phyloP scores from a whole-genome alignment of 2,797 vertebrate genomes.

The Acanthiza pusilla region DNA sequence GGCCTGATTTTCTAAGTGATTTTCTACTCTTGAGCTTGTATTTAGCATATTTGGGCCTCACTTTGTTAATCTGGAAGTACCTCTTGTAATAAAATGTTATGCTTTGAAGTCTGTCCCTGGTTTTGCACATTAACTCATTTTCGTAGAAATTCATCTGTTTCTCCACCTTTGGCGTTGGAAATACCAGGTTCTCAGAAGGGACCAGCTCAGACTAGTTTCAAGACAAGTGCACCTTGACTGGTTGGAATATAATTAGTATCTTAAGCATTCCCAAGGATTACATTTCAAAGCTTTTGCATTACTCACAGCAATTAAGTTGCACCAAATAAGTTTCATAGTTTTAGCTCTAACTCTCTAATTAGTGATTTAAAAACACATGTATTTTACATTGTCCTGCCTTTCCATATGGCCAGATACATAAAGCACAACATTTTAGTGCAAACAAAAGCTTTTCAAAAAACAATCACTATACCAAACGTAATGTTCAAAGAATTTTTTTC shows the following conservation, averaged over 20 bases:
- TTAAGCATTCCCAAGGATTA: slow-evolving; percentile 52
- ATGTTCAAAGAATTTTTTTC: background rate
- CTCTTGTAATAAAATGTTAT: background rate
- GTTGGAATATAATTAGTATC: slow-evolving; percentile 52
- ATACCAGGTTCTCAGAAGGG: slow-evolving; percentile 35
- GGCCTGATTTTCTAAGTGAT: background rate
- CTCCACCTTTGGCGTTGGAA: background rate
- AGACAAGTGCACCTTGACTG: slow-evolving; percentile 52
- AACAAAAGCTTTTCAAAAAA: slow-evolving; percentile 11
- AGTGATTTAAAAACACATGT: background rate
- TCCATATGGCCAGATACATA: background rate
- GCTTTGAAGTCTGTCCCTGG: background rate
- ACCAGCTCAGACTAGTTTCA: slow-evolving; percentile 45
- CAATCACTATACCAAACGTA: background rate
- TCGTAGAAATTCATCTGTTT: slow-evolving; percentile 31
- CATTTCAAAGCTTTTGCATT: slow-evolving; percentile 58
- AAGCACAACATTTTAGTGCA: background rate
- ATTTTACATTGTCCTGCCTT: slow-evolving; percentile 14
- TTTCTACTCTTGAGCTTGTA: background rate
- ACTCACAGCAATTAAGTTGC: slow-evolving; percentile 62
- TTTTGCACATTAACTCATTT: slow-evolving; percentile 28
- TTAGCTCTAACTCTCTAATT: slow-evolving; percentile 33
- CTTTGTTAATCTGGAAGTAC: background rate
- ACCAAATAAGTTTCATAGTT: slow-evolving; percentile 49
- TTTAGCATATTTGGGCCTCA: background rate